Base-by-base conservation (phyloP, 1,140 invertebrate genomes). In the Drosophila tropicalis region DNA sequence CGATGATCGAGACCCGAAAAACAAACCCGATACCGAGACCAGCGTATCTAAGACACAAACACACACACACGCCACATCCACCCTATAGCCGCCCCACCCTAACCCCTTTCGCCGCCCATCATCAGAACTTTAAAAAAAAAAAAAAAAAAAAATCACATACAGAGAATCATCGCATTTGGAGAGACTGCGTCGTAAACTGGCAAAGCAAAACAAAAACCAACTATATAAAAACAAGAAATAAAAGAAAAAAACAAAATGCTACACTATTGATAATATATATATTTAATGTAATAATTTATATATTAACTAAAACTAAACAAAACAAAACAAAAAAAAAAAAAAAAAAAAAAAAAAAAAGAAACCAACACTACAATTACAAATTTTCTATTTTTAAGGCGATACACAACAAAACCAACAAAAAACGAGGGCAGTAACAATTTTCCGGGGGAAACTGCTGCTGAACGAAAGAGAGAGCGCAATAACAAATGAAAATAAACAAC, bases 281-380 rank as follows among this genome's bases (percentile, higher is more conserved):
- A 85, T 82, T 86, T 81, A 85, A 84, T 84, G 69, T 84, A 84
- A 85, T 86, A 85, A 85, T 85, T 85, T 85, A 85, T 86, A 81
- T 85, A 85, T 86, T 86, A 85, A 86, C 82, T 74, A 71, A 79
- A 79, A 87, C 76, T 82, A 85, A 79, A 79, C 51, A 47, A 79
- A 76, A 66, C 41, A 40, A 67, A 15, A 47, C 32, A 51, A 60
- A 55, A 67, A 65, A 55, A 66, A 47, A 7, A 34, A 34, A 34
- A n/a, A n/a, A n/a, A n/a, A n/a, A n/a, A 22, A 22, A 1, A 5
- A 32, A 1, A 34, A 34, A 34, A 36, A 36, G 12, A 10, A 36
- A 36, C 0, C 44, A 72, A 72, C 29, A 29, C 71, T 75, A 76
- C 83, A 79, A 66, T 69, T 73, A 56, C 69, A 69, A 72, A 34